Base-by-base conservation (phyloP, 2,797 vertebrate species). In the Pithecia hirsuta region DNA sequence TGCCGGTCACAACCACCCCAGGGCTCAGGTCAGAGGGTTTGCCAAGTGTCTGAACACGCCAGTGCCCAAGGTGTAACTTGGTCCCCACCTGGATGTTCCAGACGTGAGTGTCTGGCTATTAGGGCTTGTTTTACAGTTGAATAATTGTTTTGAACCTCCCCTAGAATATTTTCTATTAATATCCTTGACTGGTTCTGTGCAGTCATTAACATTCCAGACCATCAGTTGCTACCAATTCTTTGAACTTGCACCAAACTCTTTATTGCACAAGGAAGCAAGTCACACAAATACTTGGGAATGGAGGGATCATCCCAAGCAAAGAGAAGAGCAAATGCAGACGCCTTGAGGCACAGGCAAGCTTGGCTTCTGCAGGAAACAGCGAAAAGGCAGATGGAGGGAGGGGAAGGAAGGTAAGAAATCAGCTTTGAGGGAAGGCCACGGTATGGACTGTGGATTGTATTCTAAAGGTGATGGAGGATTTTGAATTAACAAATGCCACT, bases 1-100 rank as follows among this genome's bases (percentile, higher is more conserved):
- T 14, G 95, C 93, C 33, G 80, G 78, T 7, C 36, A 72, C 70
- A 19, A 1, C 10, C 0, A 7, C 13, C 67, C 67, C n/a, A 8
- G 1, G 0, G 67, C 64, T 76, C 0, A 0, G 70, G 41, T 67
- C 88, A 83, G 33, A 90, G 8, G 4, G 33, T 36, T 20, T 55
- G 82, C 41, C 20, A 13, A 20, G 30, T 2, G 0, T n/a, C 10
- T 41, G 46, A 92, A 24, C 0, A 2, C 36, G 39, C 5, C 1
- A 5, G 14, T 33, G 50, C 33, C 22, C 50, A 19, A 24, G n/a
- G 74, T 89, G 28, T 33, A n/a, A 14, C 46, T 46, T n/a, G 20
- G n/a, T 64, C 79, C 90, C 75, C 14, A 33, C 59, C 87, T 26
- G n/a, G 57, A 30, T 89, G 96, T 93, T 82, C 95, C 67, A 55